Base-by-base conservation (phyloP, 2,113 vertebrate species). In the Barnardius zonarius region DNA sequence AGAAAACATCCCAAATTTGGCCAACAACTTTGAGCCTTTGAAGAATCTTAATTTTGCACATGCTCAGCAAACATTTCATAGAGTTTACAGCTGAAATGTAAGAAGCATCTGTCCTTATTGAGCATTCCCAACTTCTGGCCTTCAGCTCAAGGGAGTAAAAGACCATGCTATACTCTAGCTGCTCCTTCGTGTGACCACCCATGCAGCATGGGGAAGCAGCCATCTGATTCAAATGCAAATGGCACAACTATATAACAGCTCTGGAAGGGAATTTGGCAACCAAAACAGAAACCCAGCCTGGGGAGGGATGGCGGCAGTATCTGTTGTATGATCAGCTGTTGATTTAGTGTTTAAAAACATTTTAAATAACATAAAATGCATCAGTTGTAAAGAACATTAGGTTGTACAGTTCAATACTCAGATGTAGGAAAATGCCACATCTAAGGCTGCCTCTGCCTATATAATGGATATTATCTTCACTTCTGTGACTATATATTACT, bases 1-100 rank as follows among this genome's bases (percentile, higher is more conserved):
- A 75, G 77, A 96, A 96, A 96, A 95, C 84, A 95, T 91, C 74
- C 95, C 93, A 92, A 97, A 97, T 95, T 92, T 95, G 95, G 95
- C 94, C 73, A 97, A 95, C n/a, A 92, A n/a, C 19, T 82, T 64
- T 0, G 5, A 87, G 59, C 41, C 94, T 92, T 87, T 95, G 81
- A 95, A 95, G 89, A 91, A 96, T 87, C 74, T 57, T 61, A 75
- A 73, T 81, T 95, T 79, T 93, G 81, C 67, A 92, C 69, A 87
- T 0, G 24, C 57, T 89, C 77, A 89, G 89, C 86, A 95, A 94
- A 91, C 80, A 82, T 75, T 92, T 68, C 64, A 52, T 28, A 57
- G 59, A 46, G 35, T 72, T 89, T 89, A 52, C 14, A 87, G 67
- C 24, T 49, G 39, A 91, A 95, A 92, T 87, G 64, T 79, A 52